A percentile compares a stretch with the other conserved stretches of the same genome.
Conservation (phyloP, 2,797 vertebrate species). For the Falco biarmicus region DNA sequence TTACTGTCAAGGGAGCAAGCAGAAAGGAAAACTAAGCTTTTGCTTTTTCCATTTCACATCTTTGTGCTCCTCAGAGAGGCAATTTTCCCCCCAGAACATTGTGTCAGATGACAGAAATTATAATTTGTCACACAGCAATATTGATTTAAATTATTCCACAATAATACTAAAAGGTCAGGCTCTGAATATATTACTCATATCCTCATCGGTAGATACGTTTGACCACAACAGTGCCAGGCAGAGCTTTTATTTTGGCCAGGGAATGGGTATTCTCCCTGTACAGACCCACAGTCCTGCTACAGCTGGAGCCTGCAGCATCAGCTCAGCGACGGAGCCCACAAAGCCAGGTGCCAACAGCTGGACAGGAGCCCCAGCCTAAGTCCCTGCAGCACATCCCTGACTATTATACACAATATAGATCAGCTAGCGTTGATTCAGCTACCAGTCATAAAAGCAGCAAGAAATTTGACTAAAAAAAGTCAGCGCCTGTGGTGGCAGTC, state of each 20-base stretch:
- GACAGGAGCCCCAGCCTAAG: background rate
- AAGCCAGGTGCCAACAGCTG: too few relatives aligned
- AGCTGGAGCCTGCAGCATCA: background rate
- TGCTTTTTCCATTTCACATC: background rate
- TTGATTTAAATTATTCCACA: constrained; percentile 26
- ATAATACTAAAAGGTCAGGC: constrained; percentile 19
- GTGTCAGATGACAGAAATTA: constrained; percentile 28
- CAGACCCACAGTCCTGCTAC: background rate
- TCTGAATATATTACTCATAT: background rate
- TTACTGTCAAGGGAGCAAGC: background rate
- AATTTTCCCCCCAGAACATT: background rate
- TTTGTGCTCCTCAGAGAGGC: background rate
- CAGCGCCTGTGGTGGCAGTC: background rate
- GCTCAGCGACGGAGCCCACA: background rate
- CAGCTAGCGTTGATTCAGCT: background rate
- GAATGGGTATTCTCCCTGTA: background rate
- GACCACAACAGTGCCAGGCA: background rate
- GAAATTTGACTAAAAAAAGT: background rate
- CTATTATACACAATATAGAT: background rate
- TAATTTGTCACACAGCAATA: background rate
- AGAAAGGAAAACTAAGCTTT: background rate
- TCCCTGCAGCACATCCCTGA: background rate
- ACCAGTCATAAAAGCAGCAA: background rate
- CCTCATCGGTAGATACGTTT: background rate
- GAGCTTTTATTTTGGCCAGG: background rate